Base-by-base conservation (phyloP, 1,140 invertebrate genomes). In the Daktulosphaira vitifoliae region DNA sequence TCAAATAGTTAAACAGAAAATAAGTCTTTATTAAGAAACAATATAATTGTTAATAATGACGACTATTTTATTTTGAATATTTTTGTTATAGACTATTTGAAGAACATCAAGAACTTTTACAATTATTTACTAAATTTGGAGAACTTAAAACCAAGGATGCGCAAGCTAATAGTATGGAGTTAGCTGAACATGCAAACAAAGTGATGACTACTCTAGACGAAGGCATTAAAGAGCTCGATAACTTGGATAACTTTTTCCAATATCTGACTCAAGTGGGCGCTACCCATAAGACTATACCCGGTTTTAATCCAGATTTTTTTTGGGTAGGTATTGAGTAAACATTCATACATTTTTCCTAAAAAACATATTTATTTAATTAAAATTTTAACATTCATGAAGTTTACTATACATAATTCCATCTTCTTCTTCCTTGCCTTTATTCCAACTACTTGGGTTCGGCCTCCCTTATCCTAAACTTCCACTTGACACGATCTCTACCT, bases 151-250 rank as follows among this genome's bases (percentile, higher is more conserved):
- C 88, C 23, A 83, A 83, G 69, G 88, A 92, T 70, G 82, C 89
- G 67, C 89, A 92, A 71, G 82, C 84, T 46, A 81, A 83, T 68
- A 89, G 85, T 66, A 81, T 85, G 76, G 88, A 90, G 76, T 75
- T 95, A 23, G 85, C 85, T 8, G 87, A 92, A 71, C 91, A 95
- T 71, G 91, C 90, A 15, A 84, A 82, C 65, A 87, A 86, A 69
- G 90, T 95, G 11, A 94, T 95, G 90, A 82, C 81, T 68, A 90
- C 90, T 2, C 76, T 95, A 52, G 86, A 89, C 70, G 86, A 92
- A 72, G 87, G 87, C 37, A 93, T 94, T 74, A 87, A 86, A 71
- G 83, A 84, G 25, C 78, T 93, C 53, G 89, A 92, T 71, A 84
- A 92, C 71, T 80, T 90, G 69, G 89, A 92, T 72, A 81, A 81